These are phyloP conservation scores for Itoplectis maculator DNA, from an alignment of 2,888 invertebrate species.

Conservation along the genomic window DNA sequence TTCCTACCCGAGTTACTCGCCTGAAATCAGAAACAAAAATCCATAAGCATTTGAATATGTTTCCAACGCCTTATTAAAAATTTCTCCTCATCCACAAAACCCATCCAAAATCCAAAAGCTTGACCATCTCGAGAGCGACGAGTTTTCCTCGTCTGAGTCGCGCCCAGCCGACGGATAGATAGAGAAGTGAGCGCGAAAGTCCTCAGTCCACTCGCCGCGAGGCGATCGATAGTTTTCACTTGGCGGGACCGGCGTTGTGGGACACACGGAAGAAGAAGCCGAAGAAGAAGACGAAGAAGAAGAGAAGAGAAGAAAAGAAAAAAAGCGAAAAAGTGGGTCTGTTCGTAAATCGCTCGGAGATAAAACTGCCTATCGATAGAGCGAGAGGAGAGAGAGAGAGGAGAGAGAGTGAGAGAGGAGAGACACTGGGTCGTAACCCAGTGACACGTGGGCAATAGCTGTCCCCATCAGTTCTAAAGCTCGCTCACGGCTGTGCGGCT, in stretches of 20 bases:
- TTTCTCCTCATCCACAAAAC: no score
- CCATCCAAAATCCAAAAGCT: background rate
- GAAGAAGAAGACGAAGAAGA: background rate
- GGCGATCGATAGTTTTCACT: conserved; percentile 72
- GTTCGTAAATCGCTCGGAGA: conserved; percentile 69
- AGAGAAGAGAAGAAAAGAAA: no score
- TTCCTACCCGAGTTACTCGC: no score
- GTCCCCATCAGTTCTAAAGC: conserved; percentile 68
- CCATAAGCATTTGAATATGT: no score
- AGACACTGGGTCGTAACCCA: conserved; percentile 63
- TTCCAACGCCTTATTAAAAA: no score
- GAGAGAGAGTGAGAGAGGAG: conserved; percentile 57
- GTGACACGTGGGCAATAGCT: conserved; percentile 70
- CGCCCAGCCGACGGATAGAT: conserved; percentile 33
- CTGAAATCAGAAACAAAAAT: no score
- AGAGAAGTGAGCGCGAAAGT: conserved; percentile 37
- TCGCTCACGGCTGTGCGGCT: conserved; percentile 43
- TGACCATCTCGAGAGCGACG: conserved; percentile 20
- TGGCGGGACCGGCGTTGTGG: conserved; percentile 61
- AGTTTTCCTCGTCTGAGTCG: conserved; percentile 23
- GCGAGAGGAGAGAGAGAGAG: conserved; percentile 37
- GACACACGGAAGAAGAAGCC: conserved; percentile 14
- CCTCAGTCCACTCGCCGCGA: conserved; percentile 25
- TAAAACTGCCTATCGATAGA: conserved; percentile 71
- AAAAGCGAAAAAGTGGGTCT: conserved; percentile 60